A percentile compares a stretch with the other conserved stretches of the same genome.
Evolutionary conservation across 2,113 vertebrate genomes (phyloP).

Genomic region (Cygnus atratus): DNA sequence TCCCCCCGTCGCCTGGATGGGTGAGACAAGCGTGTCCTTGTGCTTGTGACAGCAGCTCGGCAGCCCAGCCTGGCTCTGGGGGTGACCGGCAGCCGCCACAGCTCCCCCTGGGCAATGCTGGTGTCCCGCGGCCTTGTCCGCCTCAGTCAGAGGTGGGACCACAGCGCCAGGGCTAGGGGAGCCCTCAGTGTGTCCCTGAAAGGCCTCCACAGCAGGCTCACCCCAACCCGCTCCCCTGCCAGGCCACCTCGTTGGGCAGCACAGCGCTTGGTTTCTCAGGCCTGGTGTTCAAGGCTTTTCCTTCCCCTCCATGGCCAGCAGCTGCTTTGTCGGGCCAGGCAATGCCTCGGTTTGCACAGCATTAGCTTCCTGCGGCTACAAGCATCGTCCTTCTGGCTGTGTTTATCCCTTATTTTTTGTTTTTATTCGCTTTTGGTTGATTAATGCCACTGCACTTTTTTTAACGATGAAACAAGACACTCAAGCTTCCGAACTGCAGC

Average conservation of each 20-base stretch:
- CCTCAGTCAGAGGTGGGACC: fast-evolving
- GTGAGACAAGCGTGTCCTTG: not conserved
- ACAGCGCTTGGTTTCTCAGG: not conserved
- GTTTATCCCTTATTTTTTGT: not conserved
- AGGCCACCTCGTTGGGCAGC: not conserved
- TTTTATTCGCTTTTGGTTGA: not conserved
- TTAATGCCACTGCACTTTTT: not conserved
- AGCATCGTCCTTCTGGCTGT: not conserved
- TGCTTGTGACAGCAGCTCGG: not conserved
- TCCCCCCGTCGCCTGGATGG: not conserved
- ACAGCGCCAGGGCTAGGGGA: fast-evolving
- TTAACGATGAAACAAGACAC: not conserved
- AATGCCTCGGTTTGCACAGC: not conserved
- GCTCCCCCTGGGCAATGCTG: not conserved
- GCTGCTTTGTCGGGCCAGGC: not conserved
- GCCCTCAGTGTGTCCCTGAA: not conserved
- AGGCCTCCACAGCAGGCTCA: not conserved
- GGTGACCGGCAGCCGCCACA: not conserved
- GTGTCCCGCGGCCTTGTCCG: not conserved
- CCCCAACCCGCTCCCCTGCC: fast-evolving
- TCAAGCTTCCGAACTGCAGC: not conserved
- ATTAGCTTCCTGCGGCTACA: not conserved
- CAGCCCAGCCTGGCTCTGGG: too few species aligned
- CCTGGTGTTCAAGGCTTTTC: not conserved
- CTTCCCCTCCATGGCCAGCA: not conserved